Base-by-base conservation (phyloP, 2,113 vertebrate species). In the Thomomys bottae region DNA sequence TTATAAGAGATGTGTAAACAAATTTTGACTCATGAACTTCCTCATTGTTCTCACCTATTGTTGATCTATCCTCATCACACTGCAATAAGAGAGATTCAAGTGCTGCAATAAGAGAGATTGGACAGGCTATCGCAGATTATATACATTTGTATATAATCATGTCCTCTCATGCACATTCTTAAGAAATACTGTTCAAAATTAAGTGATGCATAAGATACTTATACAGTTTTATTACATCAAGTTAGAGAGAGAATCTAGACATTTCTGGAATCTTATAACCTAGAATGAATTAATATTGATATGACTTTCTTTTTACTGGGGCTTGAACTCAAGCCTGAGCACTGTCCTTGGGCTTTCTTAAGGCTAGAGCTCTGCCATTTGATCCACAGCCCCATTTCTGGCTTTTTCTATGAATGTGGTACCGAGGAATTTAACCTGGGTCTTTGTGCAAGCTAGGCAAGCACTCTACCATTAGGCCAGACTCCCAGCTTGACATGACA, bases 1-100 rank as follows among this genome's bases (percentile, higher is more conserved):
- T 96, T 54, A 21, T 76, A 82, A 91, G 54, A 95, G 30, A 71
- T n/a, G 9, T 71, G 88, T 91, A 95, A 93, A 90, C 85, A 94
- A 94, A 94, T 85, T 87, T 72, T 96, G 92, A 94, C 88, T 86
- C 70, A 28, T 77, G 82, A 95, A 91, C 92, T 90, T 92, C 91
- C 87, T 93, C 87, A 95, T 91, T 94, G 70, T 91, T 85, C 93
- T 95, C 38, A 92, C 78, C 88, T 94, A 89, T 94, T 94, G 79
- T 91, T 94, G 83, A 93, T 94, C 79, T 94, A 70, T 89, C 23
- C 36, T 81, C 70, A 85, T 88, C 59, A 67, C 63, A 17, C 20
- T 83, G 26, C 70, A 32, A 42, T 40, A 30, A 54, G 78, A 75
- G 59, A 78, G 23, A 87, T 54, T 82, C 42, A 63, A 67, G 75